A percentile compares a stretch with the other conserved stretches of the same genome.
phyloP scores from a whole-genome alignment of 2,113 vertebrate species.

The Myiozetetes cayanensis region DNA sequence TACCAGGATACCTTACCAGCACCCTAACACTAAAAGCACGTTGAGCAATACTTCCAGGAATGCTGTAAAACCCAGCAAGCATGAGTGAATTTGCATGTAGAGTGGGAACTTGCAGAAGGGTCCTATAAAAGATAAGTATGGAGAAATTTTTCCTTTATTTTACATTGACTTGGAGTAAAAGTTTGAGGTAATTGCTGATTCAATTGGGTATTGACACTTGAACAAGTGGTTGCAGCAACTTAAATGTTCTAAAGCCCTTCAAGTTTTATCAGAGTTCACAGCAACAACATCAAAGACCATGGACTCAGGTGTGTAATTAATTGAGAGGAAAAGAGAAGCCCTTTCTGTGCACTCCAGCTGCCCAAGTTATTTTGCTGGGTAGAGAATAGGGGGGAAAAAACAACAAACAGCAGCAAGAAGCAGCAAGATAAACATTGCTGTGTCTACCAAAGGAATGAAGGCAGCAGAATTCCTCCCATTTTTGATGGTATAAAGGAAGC shows the following conservation, averaged over 20 bases:
- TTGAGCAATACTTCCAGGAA: background rate
- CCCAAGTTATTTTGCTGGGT: background rate
- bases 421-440: background rate
- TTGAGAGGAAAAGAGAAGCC: background rate
- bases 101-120: fast-evolving
- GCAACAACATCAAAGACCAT: background rate
- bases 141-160: background rate
- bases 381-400: background rate
- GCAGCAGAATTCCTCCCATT: background rate
- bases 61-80: background rate
- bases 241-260: background rate
- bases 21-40: background rate
- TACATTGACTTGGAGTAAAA: background rate
- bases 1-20: background rate
- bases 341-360: background rate
- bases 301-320: background rate
- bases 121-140: background rate
- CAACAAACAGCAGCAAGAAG: background rate
- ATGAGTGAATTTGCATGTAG: background rate
- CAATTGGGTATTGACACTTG: background rate
- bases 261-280: conserved; percentile 32
- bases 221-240: background rate
- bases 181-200: background rate
- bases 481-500: background rate
- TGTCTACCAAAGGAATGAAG: background rate